These are phyloP conservation scores for Campoplex nolae DNA, from an alignment of 2,888 invertebrate genomes.

Conservation along the genomic window DNA sequence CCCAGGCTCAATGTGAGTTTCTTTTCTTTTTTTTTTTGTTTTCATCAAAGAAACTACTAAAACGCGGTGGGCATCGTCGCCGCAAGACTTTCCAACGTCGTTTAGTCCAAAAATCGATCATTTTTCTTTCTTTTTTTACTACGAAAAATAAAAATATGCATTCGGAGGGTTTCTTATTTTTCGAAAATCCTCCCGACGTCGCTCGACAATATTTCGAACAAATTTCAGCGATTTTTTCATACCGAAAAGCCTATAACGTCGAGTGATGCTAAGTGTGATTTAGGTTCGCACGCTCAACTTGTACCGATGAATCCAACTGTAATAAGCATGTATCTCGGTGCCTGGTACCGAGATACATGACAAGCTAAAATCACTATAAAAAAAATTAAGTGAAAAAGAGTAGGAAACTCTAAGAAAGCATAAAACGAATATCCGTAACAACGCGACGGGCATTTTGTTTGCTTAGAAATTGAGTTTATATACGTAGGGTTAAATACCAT, in stretches of 20 bases:
- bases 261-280: background rate
- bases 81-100: too few species aligned
- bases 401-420: conserved; percentile 70
- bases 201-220: background rate
- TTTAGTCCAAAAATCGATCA: too few species aligned
- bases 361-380: conserved; percentile 5
- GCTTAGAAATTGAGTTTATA: conserved; percentile 58
- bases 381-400: background rate
- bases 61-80: background rate
- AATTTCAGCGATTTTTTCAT: background rate
- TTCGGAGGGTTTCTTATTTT: too few species aligned
- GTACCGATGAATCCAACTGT: background rate
- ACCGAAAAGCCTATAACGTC: background rate
- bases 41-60: background rate
- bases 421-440: conserved; percentile 74
- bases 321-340: conserved; percentile 30
- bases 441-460: conserved; percentile 56
- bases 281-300: background rate
- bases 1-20: conserved; percentile 82
- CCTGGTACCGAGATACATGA: conserved; percentile 58
- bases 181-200: background rate
- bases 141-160: too few species aligned
- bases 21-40: conserved; percentile 12
- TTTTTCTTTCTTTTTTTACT: too few species aligned
- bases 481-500: background rate